Base-by-base conservation (phyloP, 2,113 vertebrate genomes). In the Baryphthengus martii region DNA sequence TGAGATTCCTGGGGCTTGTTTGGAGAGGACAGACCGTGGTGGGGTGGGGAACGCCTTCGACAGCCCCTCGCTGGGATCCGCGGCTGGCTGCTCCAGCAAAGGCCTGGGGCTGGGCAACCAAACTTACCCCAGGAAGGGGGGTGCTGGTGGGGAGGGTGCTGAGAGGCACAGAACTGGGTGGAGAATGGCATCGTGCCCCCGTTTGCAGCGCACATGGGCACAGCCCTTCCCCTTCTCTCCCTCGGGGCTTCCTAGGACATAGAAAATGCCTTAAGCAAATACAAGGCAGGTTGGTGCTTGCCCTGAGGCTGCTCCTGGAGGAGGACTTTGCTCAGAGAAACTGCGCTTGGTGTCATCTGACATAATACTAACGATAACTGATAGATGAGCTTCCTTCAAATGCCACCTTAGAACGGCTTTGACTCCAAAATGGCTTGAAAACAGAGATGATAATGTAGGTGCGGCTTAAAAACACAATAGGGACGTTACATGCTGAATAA, bases 151-250 rank as follows among this genome's bases (percentile, higher is more conserved):
- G 31, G 45, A 18, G 15, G 37, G 25, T 3, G 20, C 50, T 33
- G 50, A 2, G 1, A 10, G 65, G 33, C 2, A 11, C 74, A 7
- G 33, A 7, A 45, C 17, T 3, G 35, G n/a, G 5, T 7, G 13
- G n/a, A n/a, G n/a, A n/a, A n/a, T n/a, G 39, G 28, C 3, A 17
- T 4, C 7, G 0, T 3, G 17, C 14, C 12, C 17, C 31, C 18
- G 0, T 53, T 12, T 7, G 33, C 33, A 24, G 1, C 26, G 0
- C 10, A 31, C 37, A 2, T 0, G 1, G 20, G 18, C 47, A 31
- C 17, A 39, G 62, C 71, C 45, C 26, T 50, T 28, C 33, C 18
- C 26, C 37, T 33, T 23, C 35, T 63, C 35, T 63, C 42, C 13
- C 35, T 5, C 10, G 1, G 13, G 28, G 33, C 35, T 63, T 42